Evolutionary conservation across 2,113 vertebrate species (phyloP).

Genomic region (Collichthys lucidus): DNA sequence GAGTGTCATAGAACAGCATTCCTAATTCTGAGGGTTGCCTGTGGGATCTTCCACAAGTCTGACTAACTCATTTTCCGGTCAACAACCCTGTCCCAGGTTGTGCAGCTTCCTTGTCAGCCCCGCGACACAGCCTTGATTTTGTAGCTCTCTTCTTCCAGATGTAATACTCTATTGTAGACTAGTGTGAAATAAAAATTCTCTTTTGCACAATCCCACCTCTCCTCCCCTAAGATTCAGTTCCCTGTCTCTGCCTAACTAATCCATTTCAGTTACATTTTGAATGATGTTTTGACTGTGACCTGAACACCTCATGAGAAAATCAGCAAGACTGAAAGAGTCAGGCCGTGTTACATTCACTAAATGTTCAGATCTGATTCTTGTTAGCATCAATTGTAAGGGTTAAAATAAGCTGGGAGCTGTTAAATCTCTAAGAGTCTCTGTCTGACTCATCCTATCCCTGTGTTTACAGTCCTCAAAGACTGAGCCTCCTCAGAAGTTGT

Average conservation of each 20-base stretch:
- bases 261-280: not conserved
- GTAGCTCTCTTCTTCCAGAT: slow-evolving; percentile 1
- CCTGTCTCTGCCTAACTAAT: not conserved
- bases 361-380: slow-evolving; percentile 4
- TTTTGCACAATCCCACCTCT: not conserved
- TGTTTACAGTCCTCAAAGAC: slow-evolving; percentile 81
- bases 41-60: slow-evolving; percentile 29
- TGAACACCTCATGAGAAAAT: not conserved
- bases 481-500: slow-evolving; percentile 91
- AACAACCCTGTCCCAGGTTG: slow-evolving; percentile 18
- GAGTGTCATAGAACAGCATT: not conserved
- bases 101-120: not conserved
- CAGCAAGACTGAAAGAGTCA: not conserved
- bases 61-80: slow-evolving; percentile 22
- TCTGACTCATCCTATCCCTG: slow-evolving; percentile 41
- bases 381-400: slow-evolving; percentile 1
- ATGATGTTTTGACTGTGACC: slow-evolving; percentile 1
- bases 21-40: not conserved
- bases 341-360: slow-evolving; percentile 8
- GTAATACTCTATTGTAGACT: not conserved
- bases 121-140: slow-evolving; percentile 20
- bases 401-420: slow-evolving; percentile 24
- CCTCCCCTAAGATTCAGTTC: not conserved
- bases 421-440: slow-evolving; percentile 10
- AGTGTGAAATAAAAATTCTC: not conserved